Evolutionary conservation across 2,797 vertebrate species (phyloP).

Genomic region (Holocentrus rufus): DNA sequence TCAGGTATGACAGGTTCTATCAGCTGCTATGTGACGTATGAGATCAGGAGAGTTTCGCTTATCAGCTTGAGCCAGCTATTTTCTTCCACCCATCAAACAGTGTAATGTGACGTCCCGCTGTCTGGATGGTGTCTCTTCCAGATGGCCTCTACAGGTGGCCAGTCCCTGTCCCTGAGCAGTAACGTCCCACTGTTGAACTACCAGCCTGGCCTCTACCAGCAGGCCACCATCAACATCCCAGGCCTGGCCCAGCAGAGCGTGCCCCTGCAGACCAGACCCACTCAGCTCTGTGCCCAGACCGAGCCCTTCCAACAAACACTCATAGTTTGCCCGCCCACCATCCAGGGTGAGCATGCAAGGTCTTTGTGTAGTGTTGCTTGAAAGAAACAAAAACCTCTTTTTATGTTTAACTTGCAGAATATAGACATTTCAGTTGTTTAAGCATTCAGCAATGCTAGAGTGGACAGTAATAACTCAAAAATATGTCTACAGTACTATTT

Average conservation of each 20-base stretch:
- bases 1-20: not conserved
- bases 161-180: slow-evolving; percentile 93
- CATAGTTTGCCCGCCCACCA: slow-evolving; percentile 96
- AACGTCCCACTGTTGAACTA: slow-evolving; percentile 95
- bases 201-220: slow-evolving; percentile 94
- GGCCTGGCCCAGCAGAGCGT: slow-evolving; percentile 93
- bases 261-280: slow-evolving; percentile 91
- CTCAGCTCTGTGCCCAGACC: slow-evolving; percentile 93
- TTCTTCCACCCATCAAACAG: not conserved
- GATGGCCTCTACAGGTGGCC: slow-evolving; percentile 93
- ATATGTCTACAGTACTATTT: no score
- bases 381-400: not conserved
- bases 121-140: slow-evolving; percentile 56
- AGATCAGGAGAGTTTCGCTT: not conserved
- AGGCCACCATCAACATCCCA: slow-evolving; percentile 94
- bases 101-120: not conserved
- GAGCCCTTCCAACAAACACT: slow-evolving; percentile 98
- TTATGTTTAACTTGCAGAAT: not conserved
- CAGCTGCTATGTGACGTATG: not conserved
- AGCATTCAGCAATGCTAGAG: not conserved
- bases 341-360: slow-evolving; percentile 87
- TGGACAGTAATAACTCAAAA: no score
- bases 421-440: not conserved
- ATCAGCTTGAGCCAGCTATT: not conserved
- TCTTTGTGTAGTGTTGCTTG: not conserved